phyloP scores from a whole-genome alignment of 1,140 invertebrate species.

The Ooceraea biroi region DNA sequence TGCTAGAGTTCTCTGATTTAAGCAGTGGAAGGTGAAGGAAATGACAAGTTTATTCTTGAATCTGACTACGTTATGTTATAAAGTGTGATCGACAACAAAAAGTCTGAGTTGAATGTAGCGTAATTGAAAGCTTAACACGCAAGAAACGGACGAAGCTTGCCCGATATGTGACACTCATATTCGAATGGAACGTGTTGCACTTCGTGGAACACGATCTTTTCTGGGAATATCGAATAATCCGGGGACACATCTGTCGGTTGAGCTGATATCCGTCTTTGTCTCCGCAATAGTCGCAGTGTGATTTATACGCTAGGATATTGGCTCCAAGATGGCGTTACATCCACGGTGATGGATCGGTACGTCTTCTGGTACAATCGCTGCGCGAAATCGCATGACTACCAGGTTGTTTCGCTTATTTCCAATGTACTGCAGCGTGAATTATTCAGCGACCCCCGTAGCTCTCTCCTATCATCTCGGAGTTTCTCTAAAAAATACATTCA shows the following conservation, averaged over 20 bases:
- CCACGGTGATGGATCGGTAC: conserved; percentile 72
- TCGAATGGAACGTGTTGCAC: conserved; percentile 25
- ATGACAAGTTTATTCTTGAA: neutral
- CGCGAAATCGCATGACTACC: conserved; percentile 49
- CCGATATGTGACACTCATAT: conserved; percentile 55
- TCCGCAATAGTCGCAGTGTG: conserved; percentile 73
- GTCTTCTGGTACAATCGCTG: conserved; percentile 58
- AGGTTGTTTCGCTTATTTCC: conserved; percentile 53
- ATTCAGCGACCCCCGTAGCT: neutral
- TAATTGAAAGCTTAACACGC: conserved; percentile 57
- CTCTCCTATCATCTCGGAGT: neutral
- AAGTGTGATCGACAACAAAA: conserved; percentile 26
- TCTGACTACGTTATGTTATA: neutral
- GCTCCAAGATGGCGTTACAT: conserved; percentile 76
- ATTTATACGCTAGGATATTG: conserved; percentile 79
- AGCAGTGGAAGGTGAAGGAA: neutral
- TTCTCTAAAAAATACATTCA: neutral
- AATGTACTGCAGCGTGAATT: conserved; percentile 29
- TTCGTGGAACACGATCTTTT: conserved; percentile 57
- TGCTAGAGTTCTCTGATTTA: neutral
- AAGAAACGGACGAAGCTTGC: conserved; percentile 19
- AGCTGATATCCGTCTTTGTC: conserved; percentile 78
- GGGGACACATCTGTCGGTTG: conserved; percentile 70
- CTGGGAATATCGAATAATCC: conserved; percentile 69
- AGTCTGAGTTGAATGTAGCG: conserved; percentile 20